phyloP scores from a whole-genome alignment of 1,140 invertebrate species.

The Drosophila insularis region DNA sequence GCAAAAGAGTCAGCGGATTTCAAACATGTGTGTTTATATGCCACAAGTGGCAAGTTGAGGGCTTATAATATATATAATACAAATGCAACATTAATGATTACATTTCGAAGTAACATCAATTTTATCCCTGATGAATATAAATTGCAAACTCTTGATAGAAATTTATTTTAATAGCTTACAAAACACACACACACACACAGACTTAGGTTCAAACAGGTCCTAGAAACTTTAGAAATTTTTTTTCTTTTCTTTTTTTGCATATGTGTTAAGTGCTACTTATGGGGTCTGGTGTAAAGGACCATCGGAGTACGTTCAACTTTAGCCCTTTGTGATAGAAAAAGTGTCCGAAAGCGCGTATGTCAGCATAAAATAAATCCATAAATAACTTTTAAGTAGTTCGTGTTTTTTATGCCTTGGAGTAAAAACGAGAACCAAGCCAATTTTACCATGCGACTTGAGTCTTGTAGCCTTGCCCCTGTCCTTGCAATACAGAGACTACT shows the following conservation, averaged over 20 bases:
- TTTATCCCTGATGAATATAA: slow-evolving; percentile 34
- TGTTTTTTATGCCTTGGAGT: not conserved
- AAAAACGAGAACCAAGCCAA: not conserved
- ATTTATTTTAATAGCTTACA: slow-evolving; percentile 24
- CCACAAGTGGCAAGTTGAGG: slow-evolving; percentile 19
- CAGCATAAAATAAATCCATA: slow-evolving; percentile 39
- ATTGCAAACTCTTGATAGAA: slow-evolving; percentile 20
- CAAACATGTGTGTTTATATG: slow-evolving; percentile 15
- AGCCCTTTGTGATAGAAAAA: slow-evolving; percentile 21
- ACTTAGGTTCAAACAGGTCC: not conserved
- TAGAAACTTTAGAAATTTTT: not conserved
- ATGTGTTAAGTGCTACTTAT: slow-evolving; percentile 37
- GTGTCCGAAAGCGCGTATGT: not conserved
- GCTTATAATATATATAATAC: slow-evolving; percentile 12
- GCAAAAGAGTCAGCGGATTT: slow-evolving; percentile 42
- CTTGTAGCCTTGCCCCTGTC: not conserved
- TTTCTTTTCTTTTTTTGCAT: not conserved
- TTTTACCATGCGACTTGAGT: not conserved
- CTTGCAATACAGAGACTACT: too few species aligned
- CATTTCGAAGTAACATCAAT: slow-evolving; percentile 7
- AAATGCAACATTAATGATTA: slow-evolving; percentile 43
- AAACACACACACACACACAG: not conserved
- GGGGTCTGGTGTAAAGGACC: slow-evolving; percentile 12
- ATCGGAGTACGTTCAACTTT: slow-evolving; percentile 55
- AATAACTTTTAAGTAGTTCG: slow-evolving; percentile 52